Percentiles rank a stretch among this genome's conserved stretches.
Conservation (phyloP, 1,140 invertebrate genomes). For the Leptinotarsa lineolata region DNA sequence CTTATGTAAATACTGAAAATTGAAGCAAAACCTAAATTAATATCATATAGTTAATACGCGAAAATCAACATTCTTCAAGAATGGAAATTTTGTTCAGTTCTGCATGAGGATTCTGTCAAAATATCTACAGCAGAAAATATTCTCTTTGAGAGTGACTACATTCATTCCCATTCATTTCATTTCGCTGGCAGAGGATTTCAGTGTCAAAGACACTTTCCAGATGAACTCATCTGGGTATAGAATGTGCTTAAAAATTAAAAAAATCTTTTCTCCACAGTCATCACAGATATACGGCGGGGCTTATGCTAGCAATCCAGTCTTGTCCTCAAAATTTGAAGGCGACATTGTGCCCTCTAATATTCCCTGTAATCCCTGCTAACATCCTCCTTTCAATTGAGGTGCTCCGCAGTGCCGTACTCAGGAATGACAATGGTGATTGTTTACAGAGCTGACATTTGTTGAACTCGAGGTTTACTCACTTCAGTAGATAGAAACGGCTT, state of each 20-base stretch:
- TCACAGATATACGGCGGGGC: not conserved
- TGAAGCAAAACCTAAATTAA: no score
- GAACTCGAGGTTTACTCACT: not conserved
- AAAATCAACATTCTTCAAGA: no score
- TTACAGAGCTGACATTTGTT: not conserved
- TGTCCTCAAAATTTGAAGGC: conserved; percentile 9
- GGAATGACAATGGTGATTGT: conserved; percentile 7
- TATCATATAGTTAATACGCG: no score
- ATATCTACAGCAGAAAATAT: no score
- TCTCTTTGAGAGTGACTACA: no score
- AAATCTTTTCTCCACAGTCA: not conserved
- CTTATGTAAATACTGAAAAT: no score
- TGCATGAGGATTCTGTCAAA: no score
- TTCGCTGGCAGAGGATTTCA: no score
- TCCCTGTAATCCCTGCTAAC: not conserved
- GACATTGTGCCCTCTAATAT: conserved; percentile 5
- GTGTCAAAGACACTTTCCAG: not conserved
- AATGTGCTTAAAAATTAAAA: conserved; percentile 6
- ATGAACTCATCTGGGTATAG: not conserved
- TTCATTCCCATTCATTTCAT: no score
- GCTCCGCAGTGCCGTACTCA: not conserved
- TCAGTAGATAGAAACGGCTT: not conserved
- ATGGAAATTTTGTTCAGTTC: no score
- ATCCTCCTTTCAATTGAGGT: conserved; percentile 5
- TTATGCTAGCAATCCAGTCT: conserved; percentile 7